Evolutionary conservation across 2,797 vertebrate species (phyloP).

Genomic region (Echiichthys vipera): DNA sequence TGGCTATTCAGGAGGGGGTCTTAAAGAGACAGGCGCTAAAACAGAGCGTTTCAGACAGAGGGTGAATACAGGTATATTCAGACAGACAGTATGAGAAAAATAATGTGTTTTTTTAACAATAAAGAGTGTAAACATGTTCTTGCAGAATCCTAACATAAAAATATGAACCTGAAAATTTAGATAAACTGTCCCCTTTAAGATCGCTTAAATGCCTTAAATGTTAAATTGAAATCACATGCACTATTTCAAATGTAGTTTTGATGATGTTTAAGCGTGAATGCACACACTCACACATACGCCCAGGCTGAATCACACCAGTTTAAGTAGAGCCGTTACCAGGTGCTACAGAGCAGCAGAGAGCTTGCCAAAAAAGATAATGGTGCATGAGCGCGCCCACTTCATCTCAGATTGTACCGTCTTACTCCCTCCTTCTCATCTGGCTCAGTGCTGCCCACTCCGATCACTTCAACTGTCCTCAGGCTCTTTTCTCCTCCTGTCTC

Average conservation of each 20-base stretch:
- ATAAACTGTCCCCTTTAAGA: too few relatives aligned
- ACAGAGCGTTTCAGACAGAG: too few relatives aligned
- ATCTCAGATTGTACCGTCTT: slow-evolving; percentile 35
- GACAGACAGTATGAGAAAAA: too few relatives aligned
- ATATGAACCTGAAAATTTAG: too few relatives aligned
- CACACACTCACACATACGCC: not conserved
- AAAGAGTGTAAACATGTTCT: too few relatives aligned
- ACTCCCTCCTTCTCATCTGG: slow-evolving; percentile 39
- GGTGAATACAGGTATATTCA: too few relatives aligned
- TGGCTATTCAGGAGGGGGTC: too few relatives aligned
- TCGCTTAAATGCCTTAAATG: not conserved
- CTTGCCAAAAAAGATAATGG: slow-evolving; percentile 41
- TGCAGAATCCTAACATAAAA: too few relatives aligned
- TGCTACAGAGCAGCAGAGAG: slow-evolving; percentile 30
- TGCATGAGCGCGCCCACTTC: slow-evolving; percentile 29
- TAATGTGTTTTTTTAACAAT: too few relatives aligned
- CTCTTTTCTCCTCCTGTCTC: slow-evolving; percentile 60
- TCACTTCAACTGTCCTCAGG: slow-evolving; percentile 60
- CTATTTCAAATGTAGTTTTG: not conserved
- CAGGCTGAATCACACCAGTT: slow-evolving; percentile 8
- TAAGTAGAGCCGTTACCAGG: slow-evolving; percentile 27
- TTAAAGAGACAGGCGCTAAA: too few relatives aligned
- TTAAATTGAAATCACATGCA: not conserved
- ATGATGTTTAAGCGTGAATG: not conserved
- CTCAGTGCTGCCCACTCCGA: slow-evolving; percentile 56